Conservation (phyloP, 2,888 invertebrate species). For the Fragum sueziense region DNA sequence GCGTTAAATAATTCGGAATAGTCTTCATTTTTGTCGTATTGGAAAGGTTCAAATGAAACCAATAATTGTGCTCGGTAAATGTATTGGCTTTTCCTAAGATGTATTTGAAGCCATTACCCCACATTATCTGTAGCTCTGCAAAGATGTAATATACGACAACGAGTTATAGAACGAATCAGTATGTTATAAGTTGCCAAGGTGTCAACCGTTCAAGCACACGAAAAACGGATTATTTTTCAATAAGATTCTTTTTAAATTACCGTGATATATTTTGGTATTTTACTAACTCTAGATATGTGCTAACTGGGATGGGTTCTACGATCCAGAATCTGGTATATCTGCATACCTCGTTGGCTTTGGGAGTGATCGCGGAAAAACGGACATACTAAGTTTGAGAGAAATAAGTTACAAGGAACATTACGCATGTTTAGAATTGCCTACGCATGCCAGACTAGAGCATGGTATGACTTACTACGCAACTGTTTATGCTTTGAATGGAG, state of each 20-base stretch:
- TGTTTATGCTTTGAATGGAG: constrained; percentile 29
- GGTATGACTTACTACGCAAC: constrained; percentile 12
- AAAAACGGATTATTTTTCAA: background rate
- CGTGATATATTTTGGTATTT: background rate
- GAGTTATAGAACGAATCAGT: background rate
- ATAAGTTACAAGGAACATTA: constrained; percentile 31
- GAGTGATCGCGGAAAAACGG: constrained; percentile 26
- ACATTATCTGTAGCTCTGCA: background rate
- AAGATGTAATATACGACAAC: background rate
- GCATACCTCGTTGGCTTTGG: constrained; percentile 60
- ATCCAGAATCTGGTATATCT: constrained; percentile 70
- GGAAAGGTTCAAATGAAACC: too few relatives aligned
- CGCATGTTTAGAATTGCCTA: background rate
- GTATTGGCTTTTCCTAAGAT: too few relatives aligned
- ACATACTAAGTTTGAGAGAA: constrained; percentile 45
- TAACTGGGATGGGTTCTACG: constrained; percentile 70
- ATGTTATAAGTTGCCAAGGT: background rate
- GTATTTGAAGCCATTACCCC: too few relatives aligned
- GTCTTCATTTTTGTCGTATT: too few relatives aligned
- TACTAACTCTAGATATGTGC: constrained; percentile 63
- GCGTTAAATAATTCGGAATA: too few relatives aligned
- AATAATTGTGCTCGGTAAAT: too few relatives aligned
- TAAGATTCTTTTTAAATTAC: background rate
- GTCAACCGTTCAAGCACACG: background rate
- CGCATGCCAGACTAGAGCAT: background rate